Evolutionary conservation across 1,140 invertebrate genomes (phyloP), one percentile per base, ranked within the genome.

Genomic region (Scaptomyza graminum): DNA sequence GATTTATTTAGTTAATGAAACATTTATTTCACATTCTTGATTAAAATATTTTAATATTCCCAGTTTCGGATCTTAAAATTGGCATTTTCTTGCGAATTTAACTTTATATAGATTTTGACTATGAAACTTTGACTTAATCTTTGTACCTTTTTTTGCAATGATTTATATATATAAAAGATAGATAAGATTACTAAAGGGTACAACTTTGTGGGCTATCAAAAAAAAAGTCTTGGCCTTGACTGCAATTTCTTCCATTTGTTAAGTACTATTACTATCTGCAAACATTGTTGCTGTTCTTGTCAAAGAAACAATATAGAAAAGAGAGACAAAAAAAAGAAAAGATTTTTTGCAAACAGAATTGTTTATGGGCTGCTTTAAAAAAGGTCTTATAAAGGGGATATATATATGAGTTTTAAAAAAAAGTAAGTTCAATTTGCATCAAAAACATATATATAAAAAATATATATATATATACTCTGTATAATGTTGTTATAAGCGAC

Each of bases 151-250:
- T 71, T 65, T 59, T 49, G 50, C 61, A 37, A 34, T 52, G 69
- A 59, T 46, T 54, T 34, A 41, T 37, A 39, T 54, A 46, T 5
- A 62, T 54, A 46, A 3, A 62, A 22, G 2, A 47, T 9, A 79
- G 80, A 82, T 84, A 67, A 84, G 81, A 85, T 84, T 77, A 51
- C 62, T n/a, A 62, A 52, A 59, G 39, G 50, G 65, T 77, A 61
- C 71, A 31, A 5, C 7, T 65, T 84, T 80, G 65, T 41, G 25
- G n/a, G 16, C 41, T 47, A 60, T 52, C 63, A 72, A 28, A 54
- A 8, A 5, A 72, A 28, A 54, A 8, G 28, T 4, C 31, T 61
- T 61, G 25, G 51, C 56, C 64, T 68, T 61, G 63, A 56, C 56
- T 62, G 56, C 44, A 60, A 37, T 52, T 50, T 43, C 15, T 25